Evolutionary conservation across 1,140 invertebrate species (phyloP), one percentile per base, ranked within the genome.

Genomic region (Bombus superbus): DNA sequence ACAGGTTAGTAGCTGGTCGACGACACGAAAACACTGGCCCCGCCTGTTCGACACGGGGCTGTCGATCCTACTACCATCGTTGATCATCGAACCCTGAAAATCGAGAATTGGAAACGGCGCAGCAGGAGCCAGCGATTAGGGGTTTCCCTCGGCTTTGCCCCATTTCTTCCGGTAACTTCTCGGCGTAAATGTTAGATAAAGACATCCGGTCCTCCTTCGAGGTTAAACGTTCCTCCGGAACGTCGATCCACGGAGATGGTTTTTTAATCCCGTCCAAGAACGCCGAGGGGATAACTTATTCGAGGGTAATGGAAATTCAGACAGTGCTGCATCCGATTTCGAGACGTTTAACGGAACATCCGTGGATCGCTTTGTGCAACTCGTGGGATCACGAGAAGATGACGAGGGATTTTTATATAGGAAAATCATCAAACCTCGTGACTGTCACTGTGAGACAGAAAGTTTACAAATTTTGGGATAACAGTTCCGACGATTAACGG

Each of bases 281-380:
- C 47, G 62, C 38, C 74, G 35, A 35, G 28, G 32, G 64, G 81
- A 77, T 83, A 83, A 83, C 81, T 77, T 69, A 69, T 38, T 42
- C 81, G 25, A n/a, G 47, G 42, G 15, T 83, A 83, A 83, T 83
- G 64, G 74, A 77, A 83, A 83, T 83, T 77, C 74, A 57, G 74
- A 59, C 59, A 68, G 18, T 64, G 73, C 18, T 40, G 75, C 35
- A 15, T 42, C n/a, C 59, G 59, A 62, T 78, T 77, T 57, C 62
- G 64, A 42, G 15, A 28, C 35, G 74, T 22, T 40, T 53, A 62
- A 57, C 38, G 25, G 57, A 73, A 76, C 64, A 68, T 28, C 18
- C 62, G 15, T 38, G 25, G 1, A 35, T 68, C 40, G 35, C 35
- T 73, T 35, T 64, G 62, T 28, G 47, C 22, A 22, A 53, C 53